Evolutionary conservation across 2,797 vertebrate genomes (phyloP).

Genomic region (Brachyrhaphis roseni): DNA sequence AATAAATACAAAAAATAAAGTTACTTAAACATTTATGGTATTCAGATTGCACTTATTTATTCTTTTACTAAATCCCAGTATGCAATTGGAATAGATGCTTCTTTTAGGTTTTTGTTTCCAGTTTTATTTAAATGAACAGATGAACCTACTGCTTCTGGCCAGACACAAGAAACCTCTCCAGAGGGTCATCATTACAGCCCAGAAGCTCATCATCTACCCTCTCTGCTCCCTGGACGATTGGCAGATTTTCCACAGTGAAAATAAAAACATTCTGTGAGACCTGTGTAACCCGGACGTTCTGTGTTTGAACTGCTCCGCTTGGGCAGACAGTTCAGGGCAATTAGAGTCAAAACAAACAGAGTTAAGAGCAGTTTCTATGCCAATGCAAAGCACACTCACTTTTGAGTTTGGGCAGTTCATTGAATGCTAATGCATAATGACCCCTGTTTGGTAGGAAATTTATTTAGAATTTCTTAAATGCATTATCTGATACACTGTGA

Average conservation of each 20-base stretch:
- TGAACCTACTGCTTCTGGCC: neutral
- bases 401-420: neutral
- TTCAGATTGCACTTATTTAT: neutral
- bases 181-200: neutral
- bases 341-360: constrained; percentile 2
- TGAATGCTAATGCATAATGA: neutral
- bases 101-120: neutral
- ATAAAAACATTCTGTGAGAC: constrained; percentile 20
- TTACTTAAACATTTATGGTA: neutral
- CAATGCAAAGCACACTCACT: constrained; percentile 1
- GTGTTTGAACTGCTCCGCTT: neutral
- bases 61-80: neutral
- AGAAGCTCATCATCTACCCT: neutral
- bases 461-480: neutral
- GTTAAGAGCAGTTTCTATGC: constrained; percentile 3
- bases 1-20: neutral
- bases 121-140: neutral
- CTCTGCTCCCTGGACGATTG: neutral
- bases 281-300: neutral
- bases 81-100: neutral
- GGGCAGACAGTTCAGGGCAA: neutral
- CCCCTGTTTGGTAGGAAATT: neutral
- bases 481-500: neutral
- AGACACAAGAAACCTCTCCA: neutral
- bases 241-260: neutral